A percentile compares a stretch with the other conserved stretches of the same genome.
Conservation (phyloP, 2,113 vertebrate genomes). For the Phylloscopus whistleri region DNA sequence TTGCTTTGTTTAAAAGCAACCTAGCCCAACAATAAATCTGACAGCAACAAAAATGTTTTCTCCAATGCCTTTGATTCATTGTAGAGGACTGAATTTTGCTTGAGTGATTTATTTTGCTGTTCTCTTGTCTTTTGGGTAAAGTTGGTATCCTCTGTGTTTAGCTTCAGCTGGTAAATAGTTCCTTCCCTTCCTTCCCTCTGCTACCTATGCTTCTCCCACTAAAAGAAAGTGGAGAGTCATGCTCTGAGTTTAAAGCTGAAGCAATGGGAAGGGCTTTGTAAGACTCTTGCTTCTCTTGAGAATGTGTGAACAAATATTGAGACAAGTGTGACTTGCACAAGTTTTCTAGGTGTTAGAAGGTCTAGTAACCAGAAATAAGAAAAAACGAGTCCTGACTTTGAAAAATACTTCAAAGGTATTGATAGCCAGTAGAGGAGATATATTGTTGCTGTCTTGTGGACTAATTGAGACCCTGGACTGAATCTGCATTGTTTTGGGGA, state of each 20-base stretch:
- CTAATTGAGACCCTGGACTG: background rate
- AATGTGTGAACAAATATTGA: background rate
- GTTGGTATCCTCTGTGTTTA: background rate
- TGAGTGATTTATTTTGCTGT: background rate
- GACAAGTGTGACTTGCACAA: background rate
- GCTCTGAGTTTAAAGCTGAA: background rate
- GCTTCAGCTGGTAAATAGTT: background rate
- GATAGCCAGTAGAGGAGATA: background rate
- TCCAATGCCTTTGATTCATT: background rate
- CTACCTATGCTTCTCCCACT: background rate
- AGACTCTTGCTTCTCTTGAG: background rate
- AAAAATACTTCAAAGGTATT: background rate
- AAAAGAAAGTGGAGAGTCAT: background rate
- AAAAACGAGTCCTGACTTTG: background rate
- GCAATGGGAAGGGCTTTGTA: background rate
- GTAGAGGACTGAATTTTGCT: background rate
- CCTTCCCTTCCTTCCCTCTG: background rate
- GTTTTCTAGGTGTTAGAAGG: background rate
- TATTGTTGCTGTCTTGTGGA: background rate
- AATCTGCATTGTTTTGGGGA: background rate
- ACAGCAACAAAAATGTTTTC: background rate
- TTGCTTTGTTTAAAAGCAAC: background rate
- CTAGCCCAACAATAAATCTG: fast-evolving
- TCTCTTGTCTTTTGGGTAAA: background rate
- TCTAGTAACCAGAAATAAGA: background rate